Evolutionary conservation across 2,797 vertebrate genomes (phyloP).

Genomic region (Australoheros facetus): DNA sequence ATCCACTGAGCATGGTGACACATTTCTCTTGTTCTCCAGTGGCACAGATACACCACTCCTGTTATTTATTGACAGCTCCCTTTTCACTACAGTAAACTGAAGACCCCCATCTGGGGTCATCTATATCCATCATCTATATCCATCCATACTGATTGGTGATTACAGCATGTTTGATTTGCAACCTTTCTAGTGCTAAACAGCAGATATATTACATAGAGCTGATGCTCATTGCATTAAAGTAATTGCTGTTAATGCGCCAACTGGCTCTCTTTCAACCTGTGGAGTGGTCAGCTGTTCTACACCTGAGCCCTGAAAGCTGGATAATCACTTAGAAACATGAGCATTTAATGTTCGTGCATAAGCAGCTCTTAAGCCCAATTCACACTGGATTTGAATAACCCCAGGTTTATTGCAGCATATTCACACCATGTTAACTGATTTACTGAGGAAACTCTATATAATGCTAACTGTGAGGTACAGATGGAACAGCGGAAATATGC

Average conservation of each 20-base stretch:
- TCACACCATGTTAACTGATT: neutral
- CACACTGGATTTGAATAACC: neutral
- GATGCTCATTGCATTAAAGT: constrained; percentile 3
- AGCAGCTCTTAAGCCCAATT: neutral
- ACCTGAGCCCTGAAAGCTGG: constrained; percentile 8
- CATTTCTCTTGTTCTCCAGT: neutral
- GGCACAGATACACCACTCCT: neutral
- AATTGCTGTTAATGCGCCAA: constrained; percentile 3
- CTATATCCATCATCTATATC: neutral
- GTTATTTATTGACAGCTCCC: neutral
- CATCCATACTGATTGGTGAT: neutral
- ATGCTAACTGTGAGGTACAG: constrained; percentile 3
- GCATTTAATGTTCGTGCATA: neutral
- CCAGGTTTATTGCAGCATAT: neutral
- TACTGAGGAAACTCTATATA: neutral
- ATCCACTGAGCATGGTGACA: neutral
- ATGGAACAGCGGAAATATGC: neutral
- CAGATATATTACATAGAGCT: neutral
- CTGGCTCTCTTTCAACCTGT: constrained; percentile 7
- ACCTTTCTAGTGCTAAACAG: neutral
- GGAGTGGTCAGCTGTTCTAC: constrained; percentile 7
- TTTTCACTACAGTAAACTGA: neutral
- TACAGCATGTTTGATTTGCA: constrained; percentile 12
- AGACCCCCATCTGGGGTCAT: neutral
- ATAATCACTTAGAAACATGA: constrained; percentile 1